Base-by-base conservation (phyloP, 2,888 invertebrate species). In the Tenthredo distinguenda region DNA sequence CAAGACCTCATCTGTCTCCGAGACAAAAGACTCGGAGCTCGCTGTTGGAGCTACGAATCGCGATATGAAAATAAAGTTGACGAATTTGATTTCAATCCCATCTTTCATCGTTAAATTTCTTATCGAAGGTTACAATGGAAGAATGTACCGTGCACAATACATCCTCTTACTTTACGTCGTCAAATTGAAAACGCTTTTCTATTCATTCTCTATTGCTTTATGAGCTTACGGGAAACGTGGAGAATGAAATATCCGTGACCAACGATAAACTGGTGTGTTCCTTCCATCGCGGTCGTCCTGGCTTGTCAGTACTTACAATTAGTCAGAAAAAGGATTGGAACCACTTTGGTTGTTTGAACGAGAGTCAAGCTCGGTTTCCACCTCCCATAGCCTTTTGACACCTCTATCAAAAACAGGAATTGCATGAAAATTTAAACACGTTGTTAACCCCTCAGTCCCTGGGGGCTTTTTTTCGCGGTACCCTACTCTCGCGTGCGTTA, bases 361-460 rank as follows among this genome's bases (percentile, higher is more conserved):
- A 34, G 15, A 26, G 7, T 18, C 15, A 76, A 18, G 50, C 55
- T 50, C 34, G 31, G 21, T 31, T 50, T 50, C 26, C 40, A 76
- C 76, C 31, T 76, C 12, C 47, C 76, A 50, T 7, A 34, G 55
- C 34, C 7, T 79, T 79, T 31, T 79, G 79, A 79, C 79, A 58
- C 79, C 79, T 79, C 50, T 47, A 79, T 79, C 37, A 79, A 79
- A 79, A 79, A 31, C 81, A 62, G 62, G 21, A 81, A 81, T 62
- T 81, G 62, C 81, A 40, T 81, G 50, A 81, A 77, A 81, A 62
- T 81, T 81, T 81, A 40, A 81, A 37, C 58, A 21, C 81, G 62
- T 81, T 81, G 58, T 62, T 58, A 81, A 81, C 62, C 81, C 81
- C 81, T 81, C 81, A 21, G 81, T 81, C 81, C 40, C 81, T 34